A percentile compares a stretch with the other conserved stretches of the same genome.
phyloP scores from a whole-genome alignment of 2,888 invertebrate species.

The Leptodirus hochenwartii region DNA sequence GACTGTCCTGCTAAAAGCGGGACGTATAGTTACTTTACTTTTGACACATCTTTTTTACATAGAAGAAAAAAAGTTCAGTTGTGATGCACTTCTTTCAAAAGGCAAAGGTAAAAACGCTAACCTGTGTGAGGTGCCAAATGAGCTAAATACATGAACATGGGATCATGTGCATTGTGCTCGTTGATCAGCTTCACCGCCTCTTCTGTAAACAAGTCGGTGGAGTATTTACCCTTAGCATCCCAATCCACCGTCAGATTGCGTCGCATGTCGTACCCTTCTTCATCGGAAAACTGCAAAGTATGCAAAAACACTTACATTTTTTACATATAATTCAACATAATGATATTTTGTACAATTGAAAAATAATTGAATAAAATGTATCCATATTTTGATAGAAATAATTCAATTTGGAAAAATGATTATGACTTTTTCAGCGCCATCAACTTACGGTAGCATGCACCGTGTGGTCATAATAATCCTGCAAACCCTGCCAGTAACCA shows the following conservation, averaged over 20 bases:
- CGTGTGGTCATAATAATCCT: slow-evolving; percentile 61
- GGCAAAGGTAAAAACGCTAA: no score
- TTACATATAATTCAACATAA: background rate
- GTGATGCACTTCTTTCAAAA: no score
- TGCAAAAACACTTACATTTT: background rate
- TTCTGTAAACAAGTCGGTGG: slow-evolving; percentile 45
- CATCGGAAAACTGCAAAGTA: slow-evolving; percentile 22
- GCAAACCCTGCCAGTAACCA: slow-evolving; percentile 68
- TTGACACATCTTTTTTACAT: no score
- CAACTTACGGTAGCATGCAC: slow-evolving; percentile 29
- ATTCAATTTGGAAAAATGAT: slow-evolving; percentile 4
- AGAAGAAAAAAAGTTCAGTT: no score
- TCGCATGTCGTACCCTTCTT: slow-evolving; percentile 41
- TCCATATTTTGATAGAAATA: no score
- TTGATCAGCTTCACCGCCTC: slow-evolving; percentile 42
- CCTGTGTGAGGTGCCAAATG: slow-evolving; percentile 53
- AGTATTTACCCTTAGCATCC: slow-evolving; percentile 37
- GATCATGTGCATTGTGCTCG: slow-evolving; percentile 30
- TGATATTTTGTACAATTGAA: no score
- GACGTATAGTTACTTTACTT: no score
- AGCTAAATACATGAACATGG: slow-evolving; percentile 50
- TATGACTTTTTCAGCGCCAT: background rate
- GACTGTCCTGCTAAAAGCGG: no score
- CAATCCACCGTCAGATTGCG: slow-evolving; percentile 35
- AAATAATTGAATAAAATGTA: no score